A percentile compares a stretch with the other conserved stretches of the same genome.
These are phyloP conservation scores for Lutjanus erythropterus DNA, from an alignment of 2,113 vertebrate genomes.

Conservation along the genomic window DNA sequence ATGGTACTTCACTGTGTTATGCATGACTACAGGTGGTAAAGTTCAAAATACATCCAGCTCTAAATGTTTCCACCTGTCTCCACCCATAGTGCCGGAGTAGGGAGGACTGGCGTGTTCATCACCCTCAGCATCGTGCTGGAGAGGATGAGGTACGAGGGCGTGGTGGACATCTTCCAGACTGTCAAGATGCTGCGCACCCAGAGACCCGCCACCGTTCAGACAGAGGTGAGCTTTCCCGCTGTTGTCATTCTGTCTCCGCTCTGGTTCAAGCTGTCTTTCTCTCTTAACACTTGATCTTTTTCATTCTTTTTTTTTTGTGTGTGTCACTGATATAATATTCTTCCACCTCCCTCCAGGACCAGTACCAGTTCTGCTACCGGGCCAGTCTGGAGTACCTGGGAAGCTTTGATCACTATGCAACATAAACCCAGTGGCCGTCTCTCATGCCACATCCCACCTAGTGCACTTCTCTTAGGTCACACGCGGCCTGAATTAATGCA, in stretches of 20 bases:
- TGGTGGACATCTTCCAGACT: constrained; percentile 99
- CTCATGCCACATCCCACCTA: constrained; percentile 69
- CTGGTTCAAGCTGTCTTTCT: neutral
- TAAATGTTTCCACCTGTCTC: constrained; percentile 27
- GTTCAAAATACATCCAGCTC: neutral
- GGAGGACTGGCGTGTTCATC: constrained; percentile 98
- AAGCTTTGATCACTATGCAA: constrained; percentile 99
- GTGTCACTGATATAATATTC: constrained; percentile 4
- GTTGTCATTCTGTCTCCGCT: neutral
- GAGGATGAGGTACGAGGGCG: constrained; percentile 99
- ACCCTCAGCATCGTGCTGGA: constrained; percentile 98
- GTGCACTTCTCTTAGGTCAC: constrained; percentile 69
- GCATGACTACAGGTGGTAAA: neutral
- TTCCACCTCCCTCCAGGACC: constrained; percentile 87
- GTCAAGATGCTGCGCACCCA: constrained; percentile 99
- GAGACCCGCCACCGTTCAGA: constrained; percentile 98
- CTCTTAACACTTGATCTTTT: neutral
- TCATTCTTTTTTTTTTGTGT: neutral
- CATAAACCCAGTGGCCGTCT: constrained; percentile 88
- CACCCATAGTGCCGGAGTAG: constrained; percentile 91
- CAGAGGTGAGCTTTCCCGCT: constrained; percentile 88
- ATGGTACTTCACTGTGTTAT: neutral
- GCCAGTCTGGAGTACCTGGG: constrained; percentile 98
- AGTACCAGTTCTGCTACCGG: constrained; percentile 99
- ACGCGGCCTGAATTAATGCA: constrained; percentile 59